Percentiles rank a stretch among this genome's conserved stretches.
Evolutionary conservation across 2,113 vertebrate genomes (phyloP).

Genomic region (Sebastes fasciatus): DNA sequence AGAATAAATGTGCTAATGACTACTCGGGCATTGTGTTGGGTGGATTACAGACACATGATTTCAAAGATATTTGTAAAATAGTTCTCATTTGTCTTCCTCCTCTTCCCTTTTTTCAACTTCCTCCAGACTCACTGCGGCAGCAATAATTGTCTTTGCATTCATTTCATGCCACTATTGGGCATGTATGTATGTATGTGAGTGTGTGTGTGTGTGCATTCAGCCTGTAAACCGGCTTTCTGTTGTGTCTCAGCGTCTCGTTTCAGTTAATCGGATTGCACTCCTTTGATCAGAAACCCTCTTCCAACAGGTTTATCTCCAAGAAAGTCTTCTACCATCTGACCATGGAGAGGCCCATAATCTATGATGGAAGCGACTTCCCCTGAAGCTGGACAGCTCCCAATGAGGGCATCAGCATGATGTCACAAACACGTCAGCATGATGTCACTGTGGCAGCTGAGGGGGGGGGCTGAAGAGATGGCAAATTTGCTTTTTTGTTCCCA

Average conservation of each 20-base stretch:
- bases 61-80: no score
- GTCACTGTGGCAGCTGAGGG: conserved; percentile 13
- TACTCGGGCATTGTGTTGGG: no score
- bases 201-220: not conserved
- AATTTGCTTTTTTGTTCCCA: not conserved
- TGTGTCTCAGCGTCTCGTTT: not conserved
- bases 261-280: not conserved
- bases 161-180: not conserved
- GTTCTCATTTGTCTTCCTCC: no score
- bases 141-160: not conserved
- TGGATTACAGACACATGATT: no score
- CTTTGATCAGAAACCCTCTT: conserved; percentile 48
- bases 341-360: conserved; percentile 92
- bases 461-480: conserved; percentile 12
- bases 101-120: no score
- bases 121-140: no score
- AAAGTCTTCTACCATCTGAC: conserved; percentile 93
- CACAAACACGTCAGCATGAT: conserved; percentile 9
- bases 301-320: conserved; percentile 94
- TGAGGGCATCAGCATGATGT: conserved; percentile 10
- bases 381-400: conserved; percentile 46
- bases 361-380: conserved; percentile 93
- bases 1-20: no score
- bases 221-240: not conserved
- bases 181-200: not conserved